Evolutionary conservation across 2,888 invertebrate genomes (phyloP), one percentile per base, ranked within the genome.

Genomic region (Empis stercorea): DNA sequence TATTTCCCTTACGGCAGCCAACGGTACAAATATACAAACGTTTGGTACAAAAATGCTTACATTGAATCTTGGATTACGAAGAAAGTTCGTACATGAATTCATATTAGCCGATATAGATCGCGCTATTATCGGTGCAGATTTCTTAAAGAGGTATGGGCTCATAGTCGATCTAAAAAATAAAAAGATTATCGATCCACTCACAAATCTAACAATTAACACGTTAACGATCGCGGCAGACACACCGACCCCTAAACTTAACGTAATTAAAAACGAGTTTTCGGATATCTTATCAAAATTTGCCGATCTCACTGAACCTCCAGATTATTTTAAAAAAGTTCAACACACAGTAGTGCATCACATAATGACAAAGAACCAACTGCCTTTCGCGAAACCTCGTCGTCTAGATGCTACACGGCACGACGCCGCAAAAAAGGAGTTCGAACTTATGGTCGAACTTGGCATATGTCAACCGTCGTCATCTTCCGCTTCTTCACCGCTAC

Each of bases 381-480:
- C 37, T 14, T 14, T 37, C n/a, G 9, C 37, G n/a, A n/a, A n/a
- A 14, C 14, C n/a, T 37, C 9, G 37, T 14, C 37, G 37, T 9
- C 15, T 9, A 37, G 37, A 37, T n/a, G 4, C 15, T 14, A 4
- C 9, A 9, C n/a, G 15, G 14, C 37, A 14, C 9, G 13, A n/a
- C 2, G 37, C 15, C 7, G 50, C 47, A 7, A 50, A 47, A 30
- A 17, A 38, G 2, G 45, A 47, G 16, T 45, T 47, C 40, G 37
- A 41, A 7, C 14, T 14, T 4, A 43, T 46, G 32, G 9, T 46
- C 4, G 37, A 49, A n/a, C 30, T 38, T 11, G 49, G 49, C 9
- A 44, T 49, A 23, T 46, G 49, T 39, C 44, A 39, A 10, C 40
- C 46, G 10, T 49, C 49, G 5, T 46, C 20, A 16, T 46, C 44